Percentiles rank a stretch among this genome's conserved stretches.
phyloP scores from a whole-genome alignment of 2,888 invertebrate species.

The Hydroisotoma schaefferi region DNA sequence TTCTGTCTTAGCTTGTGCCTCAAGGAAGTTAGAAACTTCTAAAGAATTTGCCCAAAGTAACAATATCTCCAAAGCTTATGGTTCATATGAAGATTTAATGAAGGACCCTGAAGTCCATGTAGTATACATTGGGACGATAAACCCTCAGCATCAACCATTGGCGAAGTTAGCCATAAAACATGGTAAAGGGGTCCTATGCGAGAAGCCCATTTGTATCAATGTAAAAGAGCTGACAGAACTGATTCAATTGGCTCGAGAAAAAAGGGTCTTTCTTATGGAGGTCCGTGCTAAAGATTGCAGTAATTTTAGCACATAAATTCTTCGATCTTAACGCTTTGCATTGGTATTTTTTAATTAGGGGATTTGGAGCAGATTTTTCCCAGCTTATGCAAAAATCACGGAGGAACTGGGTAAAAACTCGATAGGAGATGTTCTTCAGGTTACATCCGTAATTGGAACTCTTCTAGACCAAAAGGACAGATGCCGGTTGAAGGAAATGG shows the following conservation, averaged over 20 bases:
- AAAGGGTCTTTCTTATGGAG: conserved; percentile 54
- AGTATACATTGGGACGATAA: conserved; percentile 76
- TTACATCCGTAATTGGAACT: conserved; percentile 55
- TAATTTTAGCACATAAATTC: background rate
- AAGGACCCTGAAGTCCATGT: conserved; percentile 65
- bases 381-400: conserved; percentile 67
- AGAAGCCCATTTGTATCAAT: conserved; percentile 84
- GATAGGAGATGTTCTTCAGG: conserved; percentile 68
- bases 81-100: conserved; percentile 72
- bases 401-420: conserved; percentile 63
- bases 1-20: conserved; percentile 71
- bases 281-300: conserved; percentile 33
- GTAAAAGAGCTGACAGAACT: conserved; percentile 68
- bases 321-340: background rate
- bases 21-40: conserved; percentile 58
- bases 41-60: conserved; percentile 70
- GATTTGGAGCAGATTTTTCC: conserved; percentile 81
- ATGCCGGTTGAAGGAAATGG: conserved; percentile 63
- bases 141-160: conserved; percentile 69
- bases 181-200: conserved; percentile 84
- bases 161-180: conserved; percentile 70
- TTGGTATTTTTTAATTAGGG: conserved; percentile 55
- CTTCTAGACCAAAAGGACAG: conserved; percentile 33
- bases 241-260: conserved; percentile 55
- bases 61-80: conserved; percentile 67